Evolutionary conservation across 2,888 invertebrate species (phyloP).

Genomic region (Globia sparganii): DNA sequence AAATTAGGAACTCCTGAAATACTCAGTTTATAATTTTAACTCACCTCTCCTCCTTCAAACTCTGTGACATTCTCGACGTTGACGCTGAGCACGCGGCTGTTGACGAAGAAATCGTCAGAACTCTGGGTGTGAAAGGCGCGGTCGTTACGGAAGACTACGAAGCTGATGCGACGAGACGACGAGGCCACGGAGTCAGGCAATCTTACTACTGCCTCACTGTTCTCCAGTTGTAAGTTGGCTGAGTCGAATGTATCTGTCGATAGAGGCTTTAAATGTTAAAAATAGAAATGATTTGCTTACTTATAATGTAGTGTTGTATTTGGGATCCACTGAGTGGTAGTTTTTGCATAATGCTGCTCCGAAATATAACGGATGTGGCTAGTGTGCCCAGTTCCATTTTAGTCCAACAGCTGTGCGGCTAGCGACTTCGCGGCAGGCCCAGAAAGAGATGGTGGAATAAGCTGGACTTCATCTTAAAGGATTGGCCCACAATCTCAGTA

Average conservation of each 20-base stretch:
- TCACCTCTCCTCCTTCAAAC: slow-evolving; percentile 82
- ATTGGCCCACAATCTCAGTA: too few species aligned
- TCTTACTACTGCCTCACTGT: slow-evolving; percentile 83
- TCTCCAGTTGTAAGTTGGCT: slow-evolving; percentile 70
- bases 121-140: slow-evolving; percentile 78
- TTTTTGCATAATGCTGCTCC: too few species aligned
- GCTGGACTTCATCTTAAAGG: too few species aligned
- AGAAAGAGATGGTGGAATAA: too few species aligned
- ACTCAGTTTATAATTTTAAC: too few species aligned
- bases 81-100: slow-evolving; percentile 88
- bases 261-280: not conserved
- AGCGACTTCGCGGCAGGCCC: too few species aligned
- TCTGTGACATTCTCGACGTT: slow-evolving; percentile 82
- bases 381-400: too few species aligned
- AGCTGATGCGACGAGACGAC: slow-evolving; percentile 81
- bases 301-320: not conserved
- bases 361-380: too few species aligned
- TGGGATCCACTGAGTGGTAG: too few species aligned
- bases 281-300: not conserved
- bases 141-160: slow-evolving; percentile 87
- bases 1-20: too few species aligned
- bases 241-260: slow-evolving; percentile 76
- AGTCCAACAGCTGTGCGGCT: too few species aligned
- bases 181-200: slow-evolving; percentile 80
- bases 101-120: slow-evolving; percentile 70